phyloP scores from a whole-genome alignment of 2,888 invertebrate species.

The Dioctria rufipes region DNA sequence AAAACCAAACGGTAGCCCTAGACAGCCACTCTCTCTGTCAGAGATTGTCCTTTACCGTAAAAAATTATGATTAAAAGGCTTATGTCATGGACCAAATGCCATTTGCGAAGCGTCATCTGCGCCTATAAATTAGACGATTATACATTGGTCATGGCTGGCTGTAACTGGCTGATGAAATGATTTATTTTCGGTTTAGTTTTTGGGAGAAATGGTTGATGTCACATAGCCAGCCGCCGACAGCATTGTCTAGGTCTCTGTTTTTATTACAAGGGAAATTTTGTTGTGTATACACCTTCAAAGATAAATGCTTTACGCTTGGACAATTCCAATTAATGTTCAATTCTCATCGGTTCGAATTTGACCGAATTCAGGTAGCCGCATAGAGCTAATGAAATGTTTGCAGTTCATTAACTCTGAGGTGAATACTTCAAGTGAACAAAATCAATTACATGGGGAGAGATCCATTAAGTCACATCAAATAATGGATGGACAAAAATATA shows the following conservation, averaged over 20 bases:
- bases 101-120: slow-evolving; percentile 39
- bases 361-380: slow-evolving; percentile 39
- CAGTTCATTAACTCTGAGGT: slow-evolving; percentile 54
- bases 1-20: background rate
- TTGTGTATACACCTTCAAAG: background rate
- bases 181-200: slow-evolving; percentile 22
- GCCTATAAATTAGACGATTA: slow-evolving; percentile 47
- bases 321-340: slow-evolving; percentile 29
- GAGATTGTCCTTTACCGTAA: background rate
- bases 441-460: slow-evolving; percentile 53
- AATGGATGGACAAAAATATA: background rate
- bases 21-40: slow-evolving; percentile 1
- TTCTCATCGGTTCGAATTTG: slow-evolving; percentile 18
- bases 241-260: background rate
- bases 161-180: slow-evolving; percentile 30
- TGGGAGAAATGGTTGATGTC: background rate
- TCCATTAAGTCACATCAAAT: slow-evolving; percentile 49
- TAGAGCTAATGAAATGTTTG: slow-evolving; percentile 32
- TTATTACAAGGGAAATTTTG: background rate
- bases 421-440: slow-evolving; percentile 48
- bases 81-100: slow-evolving; percentile 35
- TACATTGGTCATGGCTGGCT: slow-evolving; percentile 48
- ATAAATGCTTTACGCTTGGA: slow-evolving; percentile 15
- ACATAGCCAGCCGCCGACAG: background rate
- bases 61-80: slow-evolving; percentile 45